Evolutionary conservation across 1,140 invertebrate genomes (phyloP).

Genomic region (Bombus ignitus): DNA sequence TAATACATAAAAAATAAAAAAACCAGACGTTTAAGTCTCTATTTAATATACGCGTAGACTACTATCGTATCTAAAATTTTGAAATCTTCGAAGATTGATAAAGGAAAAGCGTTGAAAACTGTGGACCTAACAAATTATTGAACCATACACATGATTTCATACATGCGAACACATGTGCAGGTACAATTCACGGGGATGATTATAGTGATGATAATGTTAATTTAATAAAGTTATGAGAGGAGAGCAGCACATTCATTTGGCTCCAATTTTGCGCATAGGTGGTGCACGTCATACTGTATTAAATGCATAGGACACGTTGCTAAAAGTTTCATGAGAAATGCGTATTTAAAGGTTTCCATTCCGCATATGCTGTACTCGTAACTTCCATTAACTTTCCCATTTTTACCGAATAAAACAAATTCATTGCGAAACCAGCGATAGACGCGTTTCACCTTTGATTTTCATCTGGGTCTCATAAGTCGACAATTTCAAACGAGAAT

Average conservation of each 20-base stretch:
- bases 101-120: neutral
- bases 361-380: neutral
- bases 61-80: neutral
- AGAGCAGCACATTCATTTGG: neutral
- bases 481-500: neutral
- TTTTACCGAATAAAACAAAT: neutral
- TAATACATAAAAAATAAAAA: too few relatives aligned
- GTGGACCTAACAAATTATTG: neutral
- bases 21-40: neutral
- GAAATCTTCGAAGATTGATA: too few relatives aligned
- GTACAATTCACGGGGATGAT: neutral
- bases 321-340: constrained; percentile 23
- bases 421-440: too few relatives aligned
- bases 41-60: neutral
- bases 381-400: neutral
- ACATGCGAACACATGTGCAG: too few relatives aligned
- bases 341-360: neutral
- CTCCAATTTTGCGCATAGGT: constrained; percentile 17
- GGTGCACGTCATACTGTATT: constrained; percentile 1
- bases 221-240: constrained; percentile 24
- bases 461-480: too few relatives aligned
- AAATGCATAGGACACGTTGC: constrained; percentile 6
- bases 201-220: constrained; percentile 6
- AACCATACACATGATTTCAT: neutral
- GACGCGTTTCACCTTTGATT: too few relatives aligned